These are phyloP conservation scores for Macropodus opercularis DNA, from an alignment of 2,797 vertebrate species.

Conservation along the genomic window DNA sequence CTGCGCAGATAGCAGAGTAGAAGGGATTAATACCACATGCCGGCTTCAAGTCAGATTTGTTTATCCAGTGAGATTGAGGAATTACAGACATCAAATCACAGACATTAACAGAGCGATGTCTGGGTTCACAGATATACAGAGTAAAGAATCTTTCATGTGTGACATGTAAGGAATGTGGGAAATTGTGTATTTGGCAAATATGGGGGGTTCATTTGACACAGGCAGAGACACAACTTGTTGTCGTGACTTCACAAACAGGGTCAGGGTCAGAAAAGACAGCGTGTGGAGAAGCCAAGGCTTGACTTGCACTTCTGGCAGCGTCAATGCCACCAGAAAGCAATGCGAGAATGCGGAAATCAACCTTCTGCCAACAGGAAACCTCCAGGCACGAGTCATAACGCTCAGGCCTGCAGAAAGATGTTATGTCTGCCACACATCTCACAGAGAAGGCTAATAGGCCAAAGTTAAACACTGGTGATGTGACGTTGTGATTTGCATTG, in stretches of 20 bases:
- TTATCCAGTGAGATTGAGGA: slow-evolving; percentile 2
- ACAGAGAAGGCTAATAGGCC: background rate
- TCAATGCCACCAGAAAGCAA: slow-evolving; percentile 19
- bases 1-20: slow-evolving; percentile 21
- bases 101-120: background rate
- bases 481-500: background rate
- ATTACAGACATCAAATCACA: background rate
- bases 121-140: background rate
- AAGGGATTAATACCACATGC: slow-evolving; percentile 19
- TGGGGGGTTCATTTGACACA: too few relatives aligned
- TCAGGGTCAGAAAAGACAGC: slow-evolving; percentile 21
- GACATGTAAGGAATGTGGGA: too few relatives aligned
- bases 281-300: slow-evolving; percentile 37
- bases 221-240: background rate
- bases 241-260: background rate
- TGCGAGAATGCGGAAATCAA: slow-evolving; percentile 38
- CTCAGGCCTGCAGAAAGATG: background rate
- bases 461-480: background rate
- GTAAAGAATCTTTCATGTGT: background rate
- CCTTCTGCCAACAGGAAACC: slow-evolving; percentile 34
- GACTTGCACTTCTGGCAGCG: slow-evolving; percentile 26
- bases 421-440: background rate
- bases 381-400: background rate
- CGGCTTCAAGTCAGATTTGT: slow-evolving; percentile 10
- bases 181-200: too few relatives aligned